Base-by-base conservation (phyloP, 92 coral and sea anemone species). In the Phenganax subtilis region DNA sequence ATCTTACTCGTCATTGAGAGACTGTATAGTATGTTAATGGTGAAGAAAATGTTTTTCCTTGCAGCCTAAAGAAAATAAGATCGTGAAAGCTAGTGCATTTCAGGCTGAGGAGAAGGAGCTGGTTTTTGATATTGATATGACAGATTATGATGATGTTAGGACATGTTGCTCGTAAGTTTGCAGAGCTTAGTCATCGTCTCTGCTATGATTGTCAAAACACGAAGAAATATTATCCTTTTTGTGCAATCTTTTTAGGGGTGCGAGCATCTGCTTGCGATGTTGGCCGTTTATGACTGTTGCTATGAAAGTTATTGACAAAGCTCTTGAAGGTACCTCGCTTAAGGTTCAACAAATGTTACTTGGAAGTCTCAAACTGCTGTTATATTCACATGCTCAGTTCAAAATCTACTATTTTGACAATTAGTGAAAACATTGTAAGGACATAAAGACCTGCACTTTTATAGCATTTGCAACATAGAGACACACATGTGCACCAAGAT, bases 111-210 rank as follows among this genome's bases (percentile, higher is more conserved):
- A 96, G 75, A 96, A 92, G 61, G 99, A 96, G 65, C 89, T 96
- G 12, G 99, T 96, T 68, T 96, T 96, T 87, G 99, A 96, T 76
- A 96, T 96, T 82, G 99, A 96, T 71, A 96, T 96, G 99, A 96
- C 99, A 68, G 99, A 96, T 72, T 96, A 96, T 69, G 99, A 96
- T 70, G 99, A 92, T 85, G 88, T 96, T 31, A 87, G 99, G 81
- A 96, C 97, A 16, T 96, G 99, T 64, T 96, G 99, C 91, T 91
- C 92, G 99, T 96, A 88, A 86, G 99, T 90, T 61, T 57, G 60
- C 15, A 16, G 31, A 55, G 9, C 8, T 17, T 59, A 30, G 17
- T 6, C 28, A 44, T 55, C 55, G 37, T 15, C 0, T 75, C 17
- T 57, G 63, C 63, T 57, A 1, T 11, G 17, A 57, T 11, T n/a